Evolutionary conservation across 2,113 vertebrate species (phyloP), one percentile per base, ranked within the genome.

Genomic region (Diphyllodes magnificus): DNA sequence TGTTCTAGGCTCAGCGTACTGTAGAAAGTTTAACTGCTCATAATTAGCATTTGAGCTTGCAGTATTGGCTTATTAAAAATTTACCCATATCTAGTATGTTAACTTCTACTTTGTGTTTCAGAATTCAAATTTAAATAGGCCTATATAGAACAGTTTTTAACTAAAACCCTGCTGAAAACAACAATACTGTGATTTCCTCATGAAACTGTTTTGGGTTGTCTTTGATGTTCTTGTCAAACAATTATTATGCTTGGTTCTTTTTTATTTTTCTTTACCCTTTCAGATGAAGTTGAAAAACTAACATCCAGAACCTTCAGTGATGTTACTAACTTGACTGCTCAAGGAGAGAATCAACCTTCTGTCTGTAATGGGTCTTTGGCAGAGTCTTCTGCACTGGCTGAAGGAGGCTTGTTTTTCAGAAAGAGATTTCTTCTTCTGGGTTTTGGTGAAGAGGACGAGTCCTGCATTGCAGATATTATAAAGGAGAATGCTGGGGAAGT

Each of bases 351-450:
- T 81, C 92, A 30, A 0, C 87, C 95, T 90, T 95, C 91, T 7
- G 11, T 77, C 69, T 95, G 45, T 83, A 95, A 83, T 18, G 90
- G 84, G 60, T 96, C 93, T 40, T 69, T 96, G 73, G 86, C 88
- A 56, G 93, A 97, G 21, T 86, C 97, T 39, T 98, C 98, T 33
- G 96, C 97, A 15, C 35, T 97, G 56, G 82, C 88, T 88, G 97
- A 98, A 89, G 98, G 95, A 54, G 98, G 98, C 56, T 96, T 99
- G 81, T 99, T 99, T 95, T 96, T 66, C 3, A 96, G 96, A 64
- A 99, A 98, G 90, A 96, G 96, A 28, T 99, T 99, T 88, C 97
- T 99, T 22, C 82, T 99, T 37, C 76, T 99, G 68, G 99, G 99
- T 64, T 99, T 99, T 78, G 96, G 95, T 68, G 33, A 94, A 24